Percentiles rank a stretch among this genome's conserved stretches.
phyloP scores from a whole-genome alignment of 2,113 vertebrate species.

The Grammomys surdaster region DNA sequence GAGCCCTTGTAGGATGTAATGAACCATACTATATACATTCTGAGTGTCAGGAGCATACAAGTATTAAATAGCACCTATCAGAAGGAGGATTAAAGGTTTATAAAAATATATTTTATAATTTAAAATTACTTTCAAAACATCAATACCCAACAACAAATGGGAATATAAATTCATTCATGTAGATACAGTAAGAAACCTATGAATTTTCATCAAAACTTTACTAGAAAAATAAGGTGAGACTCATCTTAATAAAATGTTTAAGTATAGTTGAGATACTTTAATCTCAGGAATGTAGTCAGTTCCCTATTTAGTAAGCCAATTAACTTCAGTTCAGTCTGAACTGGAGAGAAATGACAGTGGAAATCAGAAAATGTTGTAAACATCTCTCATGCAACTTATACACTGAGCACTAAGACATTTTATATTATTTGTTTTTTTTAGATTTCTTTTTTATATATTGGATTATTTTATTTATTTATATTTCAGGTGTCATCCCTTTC shows the following conservation, averaged over 20 bases:
- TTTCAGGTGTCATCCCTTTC: too few species aligned
- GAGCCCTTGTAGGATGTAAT: neutral
- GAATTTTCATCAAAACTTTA: neutral
- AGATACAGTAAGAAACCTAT: neutral
- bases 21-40: neutral
- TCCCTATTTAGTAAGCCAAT: neutral
- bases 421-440: too few species aligned
- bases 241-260: constrained; percentile 16
- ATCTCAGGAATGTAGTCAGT: neutral
- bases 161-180: neutral
- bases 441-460: too few species aligned
- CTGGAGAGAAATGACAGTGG: neutral
- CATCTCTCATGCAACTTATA: neutral
- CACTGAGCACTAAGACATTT: neutral
- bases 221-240: neutral
- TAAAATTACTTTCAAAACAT: neutral
- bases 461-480: too few species aligned
- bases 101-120: neutral
- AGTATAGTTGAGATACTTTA: constrained; percentile 12
- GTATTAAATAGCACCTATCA: neutral
- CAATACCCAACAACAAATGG: neutral
- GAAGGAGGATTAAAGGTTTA: neutral
- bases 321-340: neutral
- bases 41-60: neutral
- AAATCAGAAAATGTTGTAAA: neutral